phyloP scores from a whole-genome alignment of 2,888 invertebrate species.

The Mellilla xanthometata region DNA sequence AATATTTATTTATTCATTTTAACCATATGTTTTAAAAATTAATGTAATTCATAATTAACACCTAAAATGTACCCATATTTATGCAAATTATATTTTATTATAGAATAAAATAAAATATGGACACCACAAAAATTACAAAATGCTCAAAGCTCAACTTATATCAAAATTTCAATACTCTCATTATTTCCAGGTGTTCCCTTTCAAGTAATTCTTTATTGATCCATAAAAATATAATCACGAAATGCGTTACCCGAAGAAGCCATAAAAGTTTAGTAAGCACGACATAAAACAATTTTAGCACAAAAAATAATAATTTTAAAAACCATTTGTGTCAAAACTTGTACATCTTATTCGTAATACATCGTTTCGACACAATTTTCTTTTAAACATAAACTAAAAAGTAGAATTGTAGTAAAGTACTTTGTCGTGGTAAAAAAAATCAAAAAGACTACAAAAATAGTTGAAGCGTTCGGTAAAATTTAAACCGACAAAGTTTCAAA shows the following conservation, averaged over 20 bases:
- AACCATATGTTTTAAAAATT: too few relatives aligned
- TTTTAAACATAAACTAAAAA: not conserved
- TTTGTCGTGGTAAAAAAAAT: conserved; percentile 1
- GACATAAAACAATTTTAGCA: conserved; percentile 9
- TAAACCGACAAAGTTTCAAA: conserved; percentile 1
- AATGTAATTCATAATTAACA: too few relatives aligned
- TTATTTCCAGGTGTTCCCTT: not conserved
- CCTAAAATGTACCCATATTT: too few relatives aligned
- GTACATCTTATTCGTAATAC: conserved; percentile 14
- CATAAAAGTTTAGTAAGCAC: conserved; percentile 9
- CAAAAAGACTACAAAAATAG: not conserved
- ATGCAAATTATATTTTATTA: too few relatives aligned
- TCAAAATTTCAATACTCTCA: not conserved
- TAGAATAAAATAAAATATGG: too few relatives aligned
- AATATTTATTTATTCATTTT: too few relatives aligned
- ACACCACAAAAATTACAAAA: too few relatives aligned
- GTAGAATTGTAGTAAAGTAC: not conserved
- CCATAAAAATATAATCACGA: not conserved
- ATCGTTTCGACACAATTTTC: conserved; percentile 13
- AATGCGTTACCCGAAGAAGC: not conserved
- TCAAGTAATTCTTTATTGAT: not conserved
- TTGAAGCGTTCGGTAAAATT: not conserved
- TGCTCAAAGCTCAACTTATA: too few relatives aligned
- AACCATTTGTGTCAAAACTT: conserved; percentile 20
- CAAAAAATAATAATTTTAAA: conserved; percentile 15